These are phyloP conservation scores for Resseliella maxima DNA, from an alignment of 2,888 invertebrate species.

Conservation along the genomic window DNA sequence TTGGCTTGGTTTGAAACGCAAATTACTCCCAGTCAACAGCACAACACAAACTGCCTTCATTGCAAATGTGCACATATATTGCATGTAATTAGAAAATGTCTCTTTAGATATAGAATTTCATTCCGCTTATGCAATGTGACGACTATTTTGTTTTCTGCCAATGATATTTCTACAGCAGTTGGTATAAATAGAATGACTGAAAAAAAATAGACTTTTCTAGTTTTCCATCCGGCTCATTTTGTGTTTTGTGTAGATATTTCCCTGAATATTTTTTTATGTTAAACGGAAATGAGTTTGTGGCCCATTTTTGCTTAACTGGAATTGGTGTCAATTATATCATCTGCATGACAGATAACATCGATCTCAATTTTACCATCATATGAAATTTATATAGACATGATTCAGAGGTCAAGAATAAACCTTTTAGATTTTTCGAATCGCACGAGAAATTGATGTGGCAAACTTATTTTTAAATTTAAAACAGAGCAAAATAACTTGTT, in stretches of 20 bases:
- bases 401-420: neutral
- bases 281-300: neutral
- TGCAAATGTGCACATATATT: constrained; percentile 18
- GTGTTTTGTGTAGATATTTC: neutral
- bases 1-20: constrained; percentile 36
- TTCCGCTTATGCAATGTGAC: neutral
- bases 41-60: neutral
- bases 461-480: neutral
- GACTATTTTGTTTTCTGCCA: neutral
- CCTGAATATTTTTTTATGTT: neutral
- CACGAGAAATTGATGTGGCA: neutral
- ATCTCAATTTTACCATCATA: neutral
- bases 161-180: neutral
- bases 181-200: neutral
- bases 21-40: neutral
- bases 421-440: neutral
- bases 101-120: neutral
- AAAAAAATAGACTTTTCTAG: neutral
- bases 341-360: neutral
- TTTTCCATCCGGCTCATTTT: neutral
- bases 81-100: constrained; percentile 33
- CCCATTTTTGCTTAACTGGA: neutral
- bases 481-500: neutral
- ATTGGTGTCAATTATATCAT: constrained; percentile 16
- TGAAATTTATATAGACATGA: neutral